Evolutionary conservation across 1,140 invertebrate species (phyloP), one percentile per base, ranked within the genome.

Genomic region (Drosophila triauraria): DNA sequence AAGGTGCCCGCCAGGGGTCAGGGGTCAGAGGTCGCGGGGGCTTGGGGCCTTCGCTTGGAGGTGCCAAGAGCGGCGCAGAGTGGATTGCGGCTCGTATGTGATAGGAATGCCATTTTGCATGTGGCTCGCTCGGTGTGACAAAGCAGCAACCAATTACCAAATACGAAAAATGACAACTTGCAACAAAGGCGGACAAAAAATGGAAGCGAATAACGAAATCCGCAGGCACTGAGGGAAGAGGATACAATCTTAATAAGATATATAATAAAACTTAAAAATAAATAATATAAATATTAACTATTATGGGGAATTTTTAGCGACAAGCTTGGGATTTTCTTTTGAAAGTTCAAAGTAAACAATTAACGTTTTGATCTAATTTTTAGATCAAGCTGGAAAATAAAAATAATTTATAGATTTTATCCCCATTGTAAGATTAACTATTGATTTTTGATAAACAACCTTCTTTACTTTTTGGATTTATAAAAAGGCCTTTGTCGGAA

Each of bases 141-240:
- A 87, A 87, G 84, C 83, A 87, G 84, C 85, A 78, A 88, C 84
- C 84, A 88, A 88, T 88, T 88, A 88, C 84, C 84, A 90, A 88
- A 88, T 88, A 84, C 84, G 74, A 88, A 88, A 87, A 81, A 88
- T 87, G 84, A 88, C 80, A 87, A 88, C 77, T 87, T 80, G 80
- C 80, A 80, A 88, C 82, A 82, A 72, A 72, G 58, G 57, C 43
- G 38, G 17, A 32, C 43, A 69, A 44, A 60, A 58, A 46, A 70
- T 27, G 51, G 48, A 74, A 56, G 38, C 42, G n/a, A 54, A 38
- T 48, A 62, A 74, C 67, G 23, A 60, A 69, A 40, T 20, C 56
- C 48, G 47, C 12, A 27, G 27, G 58, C 58, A 75, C 68, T 42
- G 30, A 13, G 38, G 2, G 1, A 75, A 68, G 44, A 62, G 15